These are phyloP conservation scores for Leptobrachium leishanense DNA, from an alignment of 2,113 vertebrate species.

Conservation along the genomic window DNA sequence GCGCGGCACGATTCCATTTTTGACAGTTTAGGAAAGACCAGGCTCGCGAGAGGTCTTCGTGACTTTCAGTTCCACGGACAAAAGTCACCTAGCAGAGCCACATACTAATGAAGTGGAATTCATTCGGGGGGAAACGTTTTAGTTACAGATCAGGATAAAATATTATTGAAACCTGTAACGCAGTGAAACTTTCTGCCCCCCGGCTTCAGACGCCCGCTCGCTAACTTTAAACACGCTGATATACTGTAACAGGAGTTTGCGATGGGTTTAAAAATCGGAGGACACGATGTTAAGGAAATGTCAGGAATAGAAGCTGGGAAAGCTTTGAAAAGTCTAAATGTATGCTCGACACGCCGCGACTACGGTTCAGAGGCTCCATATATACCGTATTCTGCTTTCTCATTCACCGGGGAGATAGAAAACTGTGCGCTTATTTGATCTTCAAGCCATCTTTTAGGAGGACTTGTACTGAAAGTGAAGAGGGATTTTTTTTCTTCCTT, in stretches of 20 bases:
- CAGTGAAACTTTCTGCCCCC: too few relatives aligned
- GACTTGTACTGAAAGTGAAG: not conserved
- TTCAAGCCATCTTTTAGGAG: conserved; percentile 1
- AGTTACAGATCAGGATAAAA: too few relatives aligned
- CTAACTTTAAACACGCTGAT: not conserved
- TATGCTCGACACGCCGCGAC: conserved; percentile 8
- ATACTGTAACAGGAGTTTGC: not conserved
- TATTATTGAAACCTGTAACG: too few relatives aligned
- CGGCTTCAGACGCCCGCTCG: too few relatives aligned
- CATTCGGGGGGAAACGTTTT: too few relatives aligned
- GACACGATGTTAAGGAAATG: conserved; percentile 5
- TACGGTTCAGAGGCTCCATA: conserved; percentile 3
- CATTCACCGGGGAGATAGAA: not conserved
- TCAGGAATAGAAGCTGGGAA: conserved; percentile 2
- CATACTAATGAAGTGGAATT: too few relatives aligned
- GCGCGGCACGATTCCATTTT: too few relatives aligned
- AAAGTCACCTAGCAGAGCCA: too few relatives aligned
- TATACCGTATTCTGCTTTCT: conserved; percentile 8
- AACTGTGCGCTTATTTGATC: conserved; percentile 11
- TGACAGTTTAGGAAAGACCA: too few relatives aligned
- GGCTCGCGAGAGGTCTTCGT: too few relatives aligned
- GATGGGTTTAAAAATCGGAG: conserved; percentile 5
- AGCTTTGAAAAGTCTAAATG: conserved; percentile 7
- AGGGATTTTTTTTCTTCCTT: too few relatives aligned
- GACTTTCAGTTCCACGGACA: too few relatives aligned